Conservation (phyloP, 2,797 vertebrate genomes). For the Hippopotamyrus pictus region DNA sequence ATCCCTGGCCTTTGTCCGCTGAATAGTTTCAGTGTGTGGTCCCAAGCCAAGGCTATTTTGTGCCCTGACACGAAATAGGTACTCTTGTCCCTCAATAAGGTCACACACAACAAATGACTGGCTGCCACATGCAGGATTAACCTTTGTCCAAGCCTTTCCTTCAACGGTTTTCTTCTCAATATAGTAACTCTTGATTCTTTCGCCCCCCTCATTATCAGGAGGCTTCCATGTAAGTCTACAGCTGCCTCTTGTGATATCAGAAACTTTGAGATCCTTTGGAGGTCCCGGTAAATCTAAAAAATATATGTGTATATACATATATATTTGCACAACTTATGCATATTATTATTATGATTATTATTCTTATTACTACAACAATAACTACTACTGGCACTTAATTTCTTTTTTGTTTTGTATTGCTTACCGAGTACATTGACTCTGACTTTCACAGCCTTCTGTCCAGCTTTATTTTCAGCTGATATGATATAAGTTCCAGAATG, state of each 20-base stretch:
- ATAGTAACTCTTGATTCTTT: constrained; percentile 89
- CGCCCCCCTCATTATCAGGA: constrained; percentile 88
- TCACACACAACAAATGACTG: constrained; percentile 84
- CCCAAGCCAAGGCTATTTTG: constrained; percentile 90
- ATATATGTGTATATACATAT: not conserved
- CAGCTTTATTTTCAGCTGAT: constrained; percentile 95
- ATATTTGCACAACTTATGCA: not conserved
- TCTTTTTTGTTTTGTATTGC: constrained; percentile 31
- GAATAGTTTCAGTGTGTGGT: constrained; percentile 65
- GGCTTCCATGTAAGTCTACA: constrained; percentile 92
- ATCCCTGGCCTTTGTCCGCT: constrained; percentile 79
- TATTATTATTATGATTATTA: not conserved
- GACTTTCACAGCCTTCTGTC: constrained; percentile 84
- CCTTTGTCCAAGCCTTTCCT: constrained; percentile 95
- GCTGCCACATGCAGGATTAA: constrained; percentile 78
- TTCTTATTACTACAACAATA: not conserved
- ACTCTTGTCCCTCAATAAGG: constrained; percentile 82
- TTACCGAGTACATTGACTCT: constrained; percentile 90
- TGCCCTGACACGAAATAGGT: constrained; percentile 87
- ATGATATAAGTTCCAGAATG: constrained; percentile 92
- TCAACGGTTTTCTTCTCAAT: constrained; percentile 86
- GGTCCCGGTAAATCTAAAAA: constrained; percentile 83
- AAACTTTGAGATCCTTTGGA: constrained; percentile 87
- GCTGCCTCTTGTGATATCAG: constrained; percentile 84
- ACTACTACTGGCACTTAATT: not conserved